phyloP scores from a whole-genome alignment of 2,797 vertebrate genomes.

The Benthosema pterotum region DNA sequence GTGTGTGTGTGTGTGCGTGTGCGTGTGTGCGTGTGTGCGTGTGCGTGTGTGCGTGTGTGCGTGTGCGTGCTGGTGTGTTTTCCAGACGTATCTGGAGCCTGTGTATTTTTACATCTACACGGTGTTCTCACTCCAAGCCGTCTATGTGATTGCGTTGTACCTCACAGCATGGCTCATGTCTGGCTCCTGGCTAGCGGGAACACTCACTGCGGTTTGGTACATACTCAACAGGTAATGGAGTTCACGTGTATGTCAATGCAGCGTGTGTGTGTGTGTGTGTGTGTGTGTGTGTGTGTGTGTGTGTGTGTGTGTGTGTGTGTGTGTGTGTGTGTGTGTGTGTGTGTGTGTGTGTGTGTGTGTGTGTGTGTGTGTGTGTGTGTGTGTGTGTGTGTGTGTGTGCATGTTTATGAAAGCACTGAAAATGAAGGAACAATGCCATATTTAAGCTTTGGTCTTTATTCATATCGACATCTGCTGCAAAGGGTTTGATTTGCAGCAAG shows the following conservation, averaged over 20 bases:
- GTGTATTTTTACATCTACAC: constrained; percentile 99
- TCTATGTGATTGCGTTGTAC: constrained; percentile 93
- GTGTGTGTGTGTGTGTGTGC: too few species aligned
- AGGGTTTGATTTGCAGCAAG: too few species aligned
- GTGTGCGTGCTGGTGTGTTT: constrained; percentile 46
- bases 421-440: too few species aligned
- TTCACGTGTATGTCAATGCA: not conserved
- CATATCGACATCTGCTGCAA: too few species aligned
- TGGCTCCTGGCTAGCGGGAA: constrained; percentile 92
- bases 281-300: not conserved
- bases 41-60: constrained; percentile 36
- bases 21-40: constrained; percentile 2
- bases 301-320: too few species aligned
- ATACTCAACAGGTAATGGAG: constrained; percentile 89
- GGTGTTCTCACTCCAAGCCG: constrained; percentile 92
- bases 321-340: too few species aligned
- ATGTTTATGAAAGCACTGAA: too few species aligned
- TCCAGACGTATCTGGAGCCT: constrained; percentile 91
- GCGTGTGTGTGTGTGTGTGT: constrained; percentile 8
- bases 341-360: too few species aligned
- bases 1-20: constrained; percentile 23
- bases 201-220: constrained; percentile 91
- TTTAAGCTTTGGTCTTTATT: too few species aligned
- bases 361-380: too few species aligned
- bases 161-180: constrained; percentile 95